Percentiles rank a stretch among this genome's conserved stretches.
phyloP scores from a whole-genome alignment of 2,113 vertebrate species.

The Larimichthys polyactis region DNA sequence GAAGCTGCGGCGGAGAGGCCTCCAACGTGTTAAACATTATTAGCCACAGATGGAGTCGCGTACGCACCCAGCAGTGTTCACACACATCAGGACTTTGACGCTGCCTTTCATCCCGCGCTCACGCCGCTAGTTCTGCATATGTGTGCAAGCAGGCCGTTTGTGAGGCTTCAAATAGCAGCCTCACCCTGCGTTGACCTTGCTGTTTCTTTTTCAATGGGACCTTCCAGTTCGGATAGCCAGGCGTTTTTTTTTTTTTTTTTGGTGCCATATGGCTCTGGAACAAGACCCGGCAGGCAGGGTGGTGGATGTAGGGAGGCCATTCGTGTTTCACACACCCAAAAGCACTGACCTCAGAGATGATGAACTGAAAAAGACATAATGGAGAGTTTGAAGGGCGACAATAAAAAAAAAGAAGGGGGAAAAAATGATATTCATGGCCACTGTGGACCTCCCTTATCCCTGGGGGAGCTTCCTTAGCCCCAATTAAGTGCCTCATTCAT shows the following conservation, averaged over 20 bases:
- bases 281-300: background rate
- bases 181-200: slow-evolving; percentile 55
- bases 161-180: slow-evolving; percentile 19
- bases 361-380: slow-evolving; percentile 29
- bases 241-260: background rate
- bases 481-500: slow-evolving; percentile 24
- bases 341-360: slow-evolving; percentile 22
- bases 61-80: slow-evolving; percentile 30
- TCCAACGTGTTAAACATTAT: slow-evolving; percentile 74
- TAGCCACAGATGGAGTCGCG: slow-evolving; percentile 68
- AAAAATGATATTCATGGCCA: slow-evolving; percentile 24
- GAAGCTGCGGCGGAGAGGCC: slow-evolving; percentile 59
- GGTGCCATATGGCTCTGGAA: slow-evolving; percentile 45
- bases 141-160: background rate
- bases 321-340: slow-evolving; percentile 23
- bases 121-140: background rate
- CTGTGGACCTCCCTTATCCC: slow-evolving; percentile 12
- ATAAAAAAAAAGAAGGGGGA: slow-evolving; percentile 1
- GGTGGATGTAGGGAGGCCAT: background rate
- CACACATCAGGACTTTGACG: slow-evolving; percentile 33
- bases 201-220: slow-evolving; percentile 16
- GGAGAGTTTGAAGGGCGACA: slow-evolving; percentile 11
- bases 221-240: background rate
- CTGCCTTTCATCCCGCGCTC: slow-evolving; percentile 54
- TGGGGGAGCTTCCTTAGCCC: background rate